A percentile compares a stretch with the other conserved stretches of the same genome.
phyloP scores from a whole-genome alignment of 35 echinoderm and acorn worm genomes.

The Holothuria glaberrima region DNA sequence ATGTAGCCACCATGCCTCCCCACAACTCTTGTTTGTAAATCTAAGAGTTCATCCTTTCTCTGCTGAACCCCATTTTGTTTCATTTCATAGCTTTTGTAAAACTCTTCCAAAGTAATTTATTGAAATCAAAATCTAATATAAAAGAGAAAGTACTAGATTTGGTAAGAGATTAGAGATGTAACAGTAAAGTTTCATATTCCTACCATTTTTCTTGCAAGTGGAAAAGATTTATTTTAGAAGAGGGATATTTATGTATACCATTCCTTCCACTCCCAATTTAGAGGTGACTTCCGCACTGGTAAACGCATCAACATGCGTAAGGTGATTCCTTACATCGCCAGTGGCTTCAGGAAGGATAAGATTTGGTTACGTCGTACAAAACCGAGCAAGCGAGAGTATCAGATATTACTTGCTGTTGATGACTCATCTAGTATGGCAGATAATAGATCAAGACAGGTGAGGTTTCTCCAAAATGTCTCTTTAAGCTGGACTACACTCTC shows the following conservation, averaged over 20 bases:
- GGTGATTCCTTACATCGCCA: constrained; percentile 98
- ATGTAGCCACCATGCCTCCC: no score
- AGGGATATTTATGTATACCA: constrained; percentile 22
- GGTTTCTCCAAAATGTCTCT: no score
- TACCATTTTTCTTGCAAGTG: not conserved
- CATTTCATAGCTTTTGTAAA: no score
- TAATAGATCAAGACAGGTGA: constrained; percentile 92
- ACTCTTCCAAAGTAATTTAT: no score
- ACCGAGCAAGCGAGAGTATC: constrained; percentile 97
- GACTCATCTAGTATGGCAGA: constrained; percentile 99
- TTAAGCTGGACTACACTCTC: no score
- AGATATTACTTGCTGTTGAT: constrained; percentile 98
- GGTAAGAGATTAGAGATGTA: not conserved
- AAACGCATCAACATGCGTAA: constrained; percentile 99
- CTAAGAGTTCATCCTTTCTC: no score
- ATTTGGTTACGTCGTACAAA: constrained; percentile 96
- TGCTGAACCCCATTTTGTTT: no score
- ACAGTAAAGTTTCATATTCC: not conserved
- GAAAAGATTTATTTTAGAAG: not conserved
- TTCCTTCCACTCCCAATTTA: not conserved
- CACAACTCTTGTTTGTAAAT: no score
- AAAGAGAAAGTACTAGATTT: not conserved
- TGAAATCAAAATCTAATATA: constrained; percentile 66
- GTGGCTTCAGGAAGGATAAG: constrained; percentile 98
- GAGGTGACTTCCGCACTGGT: constrained; percentile 88